Percentiles rank a stretch among this genome's conserved stretches.
phyloP scores from a whole-genome alignment of 2,888 invertebrate species.

The Cabera pusaria region DNA sequence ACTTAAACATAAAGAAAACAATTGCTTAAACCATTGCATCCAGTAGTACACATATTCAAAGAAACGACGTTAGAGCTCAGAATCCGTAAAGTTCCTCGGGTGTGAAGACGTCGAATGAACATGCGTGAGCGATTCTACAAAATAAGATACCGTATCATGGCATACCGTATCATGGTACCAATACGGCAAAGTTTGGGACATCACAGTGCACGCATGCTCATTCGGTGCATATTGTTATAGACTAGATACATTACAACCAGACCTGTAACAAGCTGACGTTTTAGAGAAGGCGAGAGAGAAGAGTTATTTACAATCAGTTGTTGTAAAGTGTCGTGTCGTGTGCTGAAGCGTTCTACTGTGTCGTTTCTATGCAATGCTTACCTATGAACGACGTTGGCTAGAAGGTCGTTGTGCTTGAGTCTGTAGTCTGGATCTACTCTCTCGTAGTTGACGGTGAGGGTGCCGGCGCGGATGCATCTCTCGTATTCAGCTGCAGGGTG shows the following conservation, averaged over 20 bases:
- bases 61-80: constrained; percentile 44
- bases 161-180: too few species aligned
- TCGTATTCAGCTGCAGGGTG: constrained; percentile 97
- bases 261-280: constrained; percentile 48
- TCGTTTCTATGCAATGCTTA: constrained; percentile 55
- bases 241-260: constrained; percentile 52
- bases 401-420: constrained; percentile 95
- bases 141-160: constrained; percentile 20
- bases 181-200: too few species aligned
- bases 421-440: constrained; percentile 95
- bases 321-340: constrained; percentile 36
- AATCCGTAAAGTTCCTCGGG: constrained; percentile 54
- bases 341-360: constrained; percentile 38
- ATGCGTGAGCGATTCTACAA: constrained; percentile 54
- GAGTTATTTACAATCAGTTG: constrained; percentile 42
- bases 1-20: too few species aligned
- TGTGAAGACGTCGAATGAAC: constrained; percentile 71
- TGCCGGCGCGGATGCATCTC: constrained; percentile 94
- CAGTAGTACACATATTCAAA: neutral
- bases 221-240: constrained; percentile 62
- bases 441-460: constrained; percentile 96
- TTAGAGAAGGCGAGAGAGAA: constrained; percentile 45
- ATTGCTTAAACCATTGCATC: too few species aligned
- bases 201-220: constrained; percentile 68
- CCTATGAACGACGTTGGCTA: constrained; percentile 98